Percentiles rank a stretch among this genome's conserved stretches.
phyloP scores from a whole-genome alignment of 2,797 vertebrate genomes.

The Hippopotamyrus pictus region DNA sequence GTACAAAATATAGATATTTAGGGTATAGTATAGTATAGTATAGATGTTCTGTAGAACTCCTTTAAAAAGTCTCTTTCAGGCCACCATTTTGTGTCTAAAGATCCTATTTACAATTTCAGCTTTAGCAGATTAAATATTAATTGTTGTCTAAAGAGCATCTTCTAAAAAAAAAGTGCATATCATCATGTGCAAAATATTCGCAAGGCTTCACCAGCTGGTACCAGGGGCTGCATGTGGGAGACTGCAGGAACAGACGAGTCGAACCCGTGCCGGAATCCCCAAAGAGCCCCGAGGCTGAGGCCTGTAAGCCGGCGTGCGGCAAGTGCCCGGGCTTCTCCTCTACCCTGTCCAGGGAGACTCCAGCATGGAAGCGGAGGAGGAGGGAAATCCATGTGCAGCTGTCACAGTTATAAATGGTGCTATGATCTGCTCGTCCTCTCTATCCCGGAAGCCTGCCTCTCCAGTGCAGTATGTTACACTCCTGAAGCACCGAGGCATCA shows the following conservation, averaged over 20 bases:
- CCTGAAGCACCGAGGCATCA: neutral
- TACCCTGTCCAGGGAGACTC: neutral
- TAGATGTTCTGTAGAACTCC: neutral
- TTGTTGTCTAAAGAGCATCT: neutral
- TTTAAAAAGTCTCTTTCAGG: neutral
- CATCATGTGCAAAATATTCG: neutral
- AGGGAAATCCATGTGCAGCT: conserved; percentile 13
- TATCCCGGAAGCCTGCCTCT: neutral
- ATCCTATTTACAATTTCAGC: neutral
- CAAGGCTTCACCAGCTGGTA: neutral
- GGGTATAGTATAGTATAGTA: neutral
- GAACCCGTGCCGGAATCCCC: neutral
- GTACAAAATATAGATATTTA: neutral
- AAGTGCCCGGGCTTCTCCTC: neutral
- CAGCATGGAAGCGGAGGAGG: conserved; percentile 2
- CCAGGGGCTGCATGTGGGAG: neutral
- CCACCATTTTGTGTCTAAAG: neutral
- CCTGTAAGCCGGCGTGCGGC: neutral
- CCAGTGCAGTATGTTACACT: neutral
- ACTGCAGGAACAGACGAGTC: neutral
- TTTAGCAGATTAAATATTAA: neutral
- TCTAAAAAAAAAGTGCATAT: neutral
- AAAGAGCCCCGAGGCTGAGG: neutral
- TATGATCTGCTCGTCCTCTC: neutral
- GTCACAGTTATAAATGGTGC: conserved; percentile 22